phyloP scores from a whole-genome alignment of 2,797 vertebrate genomes.

The Acropternis orthonyx region DNA sequence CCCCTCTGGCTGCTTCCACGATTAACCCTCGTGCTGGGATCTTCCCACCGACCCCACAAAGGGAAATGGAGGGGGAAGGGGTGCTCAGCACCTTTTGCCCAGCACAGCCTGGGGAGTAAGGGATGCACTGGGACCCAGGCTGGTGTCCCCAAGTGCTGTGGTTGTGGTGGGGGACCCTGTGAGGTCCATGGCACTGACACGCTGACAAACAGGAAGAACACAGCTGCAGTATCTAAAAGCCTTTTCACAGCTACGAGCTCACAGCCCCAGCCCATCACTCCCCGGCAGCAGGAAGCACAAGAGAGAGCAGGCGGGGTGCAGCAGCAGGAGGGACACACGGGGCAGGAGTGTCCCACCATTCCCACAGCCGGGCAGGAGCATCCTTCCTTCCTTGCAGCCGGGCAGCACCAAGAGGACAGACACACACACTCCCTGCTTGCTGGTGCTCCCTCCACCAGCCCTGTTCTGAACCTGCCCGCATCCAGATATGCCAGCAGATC shows the following conservation, averaged over 20 bases:
- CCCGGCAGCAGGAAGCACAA: slow-evolving; percentile 3
- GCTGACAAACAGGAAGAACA: slow-evolving; percentile 60
- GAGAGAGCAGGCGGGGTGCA: background rate
- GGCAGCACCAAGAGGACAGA: background rate
- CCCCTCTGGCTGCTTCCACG: background rate
- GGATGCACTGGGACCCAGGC: accelerated
- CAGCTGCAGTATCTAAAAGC: background rate
- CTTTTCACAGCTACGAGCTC: background rate
- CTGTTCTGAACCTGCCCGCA: accelerated
- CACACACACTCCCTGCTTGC: accelerated
- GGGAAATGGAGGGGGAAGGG: accelerated
- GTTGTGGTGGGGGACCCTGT: accelerated
- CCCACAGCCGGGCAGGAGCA: background rate
- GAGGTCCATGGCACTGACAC: background rate
- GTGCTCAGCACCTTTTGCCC: background rate
- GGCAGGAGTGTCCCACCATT: background rate
- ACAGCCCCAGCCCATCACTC: background rate
- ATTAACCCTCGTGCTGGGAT: accelerated
- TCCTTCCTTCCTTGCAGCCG: accelerated
- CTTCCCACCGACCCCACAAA: accelerated
- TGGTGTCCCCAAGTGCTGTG: background rate
- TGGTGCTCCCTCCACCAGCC: background rate
- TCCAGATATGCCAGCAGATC: background rate
- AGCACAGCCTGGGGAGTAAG: accelerated
- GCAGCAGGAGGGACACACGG: background rate